Evolutionary conservation across 2,113 vertebrate species (phyloP), one percentile per base, ranked within the genome.

Genomic region (Anolis carolinensis): DNA sequence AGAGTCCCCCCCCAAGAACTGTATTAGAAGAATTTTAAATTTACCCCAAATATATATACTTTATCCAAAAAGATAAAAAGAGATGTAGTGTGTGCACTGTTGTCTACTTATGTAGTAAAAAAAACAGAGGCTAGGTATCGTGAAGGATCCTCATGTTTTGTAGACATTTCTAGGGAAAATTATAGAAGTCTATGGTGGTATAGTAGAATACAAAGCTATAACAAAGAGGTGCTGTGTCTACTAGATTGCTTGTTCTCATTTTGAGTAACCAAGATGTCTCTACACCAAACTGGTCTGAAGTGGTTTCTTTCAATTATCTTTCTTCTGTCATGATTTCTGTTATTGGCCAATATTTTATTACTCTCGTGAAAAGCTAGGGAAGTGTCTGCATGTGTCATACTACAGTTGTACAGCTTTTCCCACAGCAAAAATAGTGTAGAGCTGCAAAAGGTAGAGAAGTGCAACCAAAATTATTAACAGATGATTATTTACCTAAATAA

Each of bases 81-180:
- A 81, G 89, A 81, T 81, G 70, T 55, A 59, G 86, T 85, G 71
- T 86, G 76, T 86, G 23, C 78, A 83, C 85, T 76, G 21, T 63
- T 81, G 16, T 82, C 91, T 77, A 70, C 48, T 70, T 70, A 48
- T 50, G 70, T 83, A 86, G 89, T 84, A 93, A 55, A 76, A 92
- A 85, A 87, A 36, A 65, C 30, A 50, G 13, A 10, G 7, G 90
- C 87, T 87, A 52, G 82, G 87, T 62, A 48, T 11, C 34, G 2
- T 62, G 63, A 11, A 7, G 70, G 63, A 25, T 52, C 44, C 32
- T n/a, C 2, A 23, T 68, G 10, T 21, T 6, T 3, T 52, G 44
- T 32, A 55, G 25, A 20, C 63, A 68, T 18, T 32, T 27, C 21
- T 27, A 30, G 25, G 30, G 25, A 5, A 36, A n/a, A 39, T 27